Conservation (phyloP, 2,888 invertebrate species). For the Philereme vetulata region DNA sequence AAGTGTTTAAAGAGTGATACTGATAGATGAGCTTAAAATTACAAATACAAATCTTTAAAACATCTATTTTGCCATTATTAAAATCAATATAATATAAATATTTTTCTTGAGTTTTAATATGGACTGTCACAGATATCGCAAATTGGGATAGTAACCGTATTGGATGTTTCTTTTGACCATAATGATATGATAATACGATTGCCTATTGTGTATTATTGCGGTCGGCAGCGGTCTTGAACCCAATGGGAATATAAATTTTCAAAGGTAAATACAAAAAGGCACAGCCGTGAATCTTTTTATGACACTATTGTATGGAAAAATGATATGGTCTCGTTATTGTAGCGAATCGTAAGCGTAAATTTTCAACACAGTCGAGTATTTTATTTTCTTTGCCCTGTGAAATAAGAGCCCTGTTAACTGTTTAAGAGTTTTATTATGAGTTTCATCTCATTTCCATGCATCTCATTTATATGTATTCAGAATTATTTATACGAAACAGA, state of each 20-base stretch:
- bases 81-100: background rate
- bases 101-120: background rate
- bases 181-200: conserved; percentile 79
- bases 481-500: no score
- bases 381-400: conserved; percentile 41
- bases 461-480: no score
- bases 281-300: conserved; percentile 71
- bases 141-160: conserved; percentile 28
- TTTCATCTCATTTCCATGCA: no score
- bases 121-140: conserved; percentile 18
- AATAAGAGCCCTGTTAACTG: conserved; percentile 8
- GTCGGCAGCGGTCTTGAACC: conserved; percentile 67
- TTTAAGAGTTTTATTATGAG: conserved; percentile 2
- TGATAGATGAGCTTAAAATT: no score
- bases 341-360: conserved; percentile 55
- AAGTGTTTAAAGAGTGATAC: no score
- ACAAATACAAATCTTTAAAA: no score
- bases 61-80: no score
- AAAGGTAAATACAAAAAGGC: conserved; percentile 76
- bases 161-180: conserved; percentile 49
- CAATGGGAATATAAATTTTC: conserved; percentile 77
- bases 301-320: conserved; percentile 66
- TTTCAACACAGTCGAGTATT: conserved; percentile 46
- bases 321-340: conserved; percentile 61
- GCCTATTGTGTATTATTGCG: conserved; percentile 76